Percentiles rank a stretch among this genome's conserved stretches.
Conservation (phyloP, 2,113 vertebrate genomes). For the Elephantulus edwardii region DNA sequence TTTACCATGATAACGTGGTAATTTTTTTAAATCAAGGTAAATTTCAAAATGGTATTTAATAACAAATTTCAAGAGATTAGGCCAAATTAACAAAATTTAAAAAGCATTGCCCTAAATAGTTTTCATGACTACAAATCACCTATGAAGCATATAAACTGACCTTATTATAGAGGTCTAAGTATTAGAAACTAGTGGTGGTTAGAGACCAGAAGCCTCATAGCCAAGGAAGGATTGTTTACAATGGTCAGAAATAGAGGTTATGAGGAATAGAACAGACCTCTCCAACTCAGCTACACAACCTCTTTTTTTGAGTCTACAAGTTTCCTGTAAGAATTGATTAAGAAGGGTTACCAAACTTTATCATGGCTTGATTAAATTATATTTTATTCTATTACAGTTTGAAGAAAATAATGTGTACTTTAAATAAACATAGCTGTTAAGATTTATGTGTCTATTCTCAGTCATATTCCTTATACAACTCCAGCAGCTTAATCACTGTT, state of each 20-base stretch:
- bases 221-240: neutral
- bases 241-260: neutral
- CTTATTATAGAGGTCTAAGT: neutral
- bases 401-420: conserved; percentile 1
- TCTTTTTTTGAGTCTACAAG: neutral
- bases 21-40: neutral
- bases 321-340: neutral
- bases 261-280: neutral
- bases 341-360: neutral
- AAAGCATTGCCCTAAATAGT: too few species aligned
- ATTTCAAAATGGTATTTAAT: neutral
- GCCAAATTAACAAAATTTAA: neutral
- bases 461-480: neutral
- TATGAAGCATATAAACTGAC: neutral
- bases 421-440: neutral
- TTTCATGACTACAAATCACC: neutral
- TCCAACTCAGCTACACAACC: neutral
- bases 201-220: neutral
- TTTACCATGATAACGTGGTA: neutral
- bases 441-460: neutral
- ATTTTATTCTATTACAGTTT: neutral
- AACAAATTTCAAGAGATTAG: neutral
- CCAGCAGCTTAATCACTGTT: neutral
- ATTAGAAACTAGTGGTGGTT: neutral
- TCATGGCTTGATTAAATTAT: neutral